Evolutionary conservation across 2,113 vertebrate species (phyloP), one percentile per base, ranked within the genome.

Genomic region (Rhinolophus ferrumequinum): DNA sequence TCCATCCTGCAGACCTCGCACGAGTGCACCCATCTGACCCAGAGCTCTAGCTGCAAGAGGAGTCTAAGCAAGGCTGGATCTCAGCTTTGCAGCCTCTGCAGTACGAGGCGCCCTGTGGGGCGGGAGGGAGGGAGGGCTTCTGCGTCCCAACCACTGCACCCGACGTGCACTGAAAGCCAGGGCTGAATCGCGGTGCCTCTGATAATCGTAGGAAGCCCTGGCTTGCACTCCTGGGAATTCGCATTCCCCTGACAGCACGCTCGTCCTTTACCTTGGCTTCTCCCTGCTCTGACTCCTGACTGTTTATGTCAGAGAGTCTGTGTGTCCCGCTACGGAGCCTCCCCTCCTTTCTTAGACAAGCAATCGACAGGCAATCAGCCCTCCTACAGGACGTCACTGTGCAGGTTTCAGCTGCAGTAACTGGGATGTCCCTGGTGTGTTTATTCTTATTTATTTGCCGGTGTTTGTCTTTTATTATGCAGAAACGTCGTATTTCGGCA

Each of bases 251-350:
- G 10, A 28, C 11, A 14, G 72, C 56, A 3, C 19, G 18, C 52
- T 28, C 7, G 15, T n/a, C 6, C 28, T 8, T 13, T 0, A 2
- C 33, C 67, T 41, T 30, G 3, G 4, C 5, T 1, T 15, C 52
- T 30, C 11, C 60, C 77, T 2, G 4, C 14, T 18, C 52, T 3
- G 41, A 70, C 77, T 28, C 10, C 28, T 2, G 5, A 9, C 21
- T 1, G 0, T 2, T 6, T 15, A 2, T 16, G 1, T 6, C 21
- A 3, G 30, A 10, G 66, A 1, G 38, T 8, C 0, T 2, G 0
- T 8, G 12, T 38, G 9, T 33, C 21, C 18, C 0, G 0, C 9
- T 21, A 2, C 2, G 2, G 10, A 4, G 0, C 18, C 22, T 5
- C 12, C 11, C 1, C 33, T n/a, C 26, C n/a, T 58, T 22, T 21